A percentile compares a stretch with the other conserved stretches of the same genome.
These are phyloP conservation scores for Gobio gobio DNA, from an alignment of 2,113 vertebrate genomes.

Conservation along the genomic window DNA sequence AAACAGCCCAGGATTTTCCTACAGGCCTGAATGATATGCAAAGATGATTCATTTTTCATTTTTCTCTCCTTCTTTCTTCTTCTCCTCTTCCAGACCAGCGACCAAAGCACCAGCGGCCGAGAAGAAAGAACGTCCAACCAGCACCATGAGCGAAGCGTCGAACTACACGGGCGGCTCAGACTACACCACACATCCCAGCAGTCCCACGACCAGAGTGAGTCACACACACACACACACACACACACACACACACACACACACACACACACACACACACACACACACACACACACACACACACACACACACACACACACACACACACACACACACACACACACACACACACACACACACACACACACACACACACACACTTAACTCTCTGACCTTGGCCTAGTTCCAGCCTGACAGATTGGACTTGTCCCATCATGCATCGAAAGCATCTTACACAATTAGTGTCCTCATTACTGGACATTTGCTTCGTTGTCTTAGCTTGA, in stretches of 20 bases:
- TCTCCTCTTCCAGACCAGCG: constrained; percentile 77
- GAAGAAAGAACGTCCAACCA: constrained; percentile 87
- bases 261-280: neutral
- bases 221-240: neutral
- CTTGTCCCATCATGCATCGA: constrained; percentile 24
- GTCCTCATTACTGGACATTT: constrained; percentile 3
- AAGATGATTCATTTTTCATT: neutral
- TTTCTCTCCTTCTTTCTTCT: too few species aligned
- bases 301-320: neutral
- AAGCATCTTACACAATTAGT: constrained; percentile 5
- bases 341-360: neutral
- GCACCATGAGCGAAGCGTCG: constrained; percentile 89
- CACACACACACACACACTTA: neutral
- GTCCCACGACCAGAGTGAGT: constrained; percentile 88
- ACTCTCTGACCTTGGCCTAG: neutral
- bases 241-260: neutral
- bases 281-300: neutral
- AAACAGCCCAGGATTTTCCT: neutral
- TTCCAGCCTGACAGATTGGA: neutral
- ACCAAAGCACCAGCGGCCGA: constrained; percentile 87
- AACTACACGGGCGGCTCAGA: constrained; percentile 87
- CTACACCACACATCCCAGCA: constrained; percentile 82
- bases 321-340: neutral
- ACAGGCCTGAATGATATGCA: neutral
- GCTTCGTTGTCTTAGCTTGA: neutral